Percentiles rank a stretch among this genome's conserved stretches.
These are phyloP conservation scores for roundworm (Caenorhabditis elegans) DNA, from an alignment of 1,140 invertebrate genomes.

Conservation along the genomic window WBcel235 BX284605.5:7003001-7003500, in stretches of 20 bases:
- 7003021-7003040: no score
- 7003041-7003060: no score
- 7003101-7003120: background rate
- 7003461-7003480: background rate
- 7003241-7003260: background rate
- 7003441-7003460: no score
- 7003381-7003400: background rate
- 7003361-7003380: background rate
- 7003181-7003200: background rate
- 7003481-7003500: background rate
- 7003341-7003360: no score
- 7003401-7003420: constrained; percentile 3
- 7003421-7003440: background rate
- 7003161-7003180: background rate
- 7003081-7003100: background rate
- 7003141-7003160: background rate
- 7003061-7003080: no score
- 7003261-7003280: background rate
- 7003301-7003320: background rate
- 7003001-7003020: no score
- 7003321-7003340: background rate
- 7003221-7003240: background rate
- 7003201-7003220: background rate
- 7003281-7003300: background rate
- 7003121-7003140: background rate